These are phyloP conservation scores for Heliconius hortense DNA, from an alignment of 2,888 invertebrate species.

Conservation along the genomic window DNA sequence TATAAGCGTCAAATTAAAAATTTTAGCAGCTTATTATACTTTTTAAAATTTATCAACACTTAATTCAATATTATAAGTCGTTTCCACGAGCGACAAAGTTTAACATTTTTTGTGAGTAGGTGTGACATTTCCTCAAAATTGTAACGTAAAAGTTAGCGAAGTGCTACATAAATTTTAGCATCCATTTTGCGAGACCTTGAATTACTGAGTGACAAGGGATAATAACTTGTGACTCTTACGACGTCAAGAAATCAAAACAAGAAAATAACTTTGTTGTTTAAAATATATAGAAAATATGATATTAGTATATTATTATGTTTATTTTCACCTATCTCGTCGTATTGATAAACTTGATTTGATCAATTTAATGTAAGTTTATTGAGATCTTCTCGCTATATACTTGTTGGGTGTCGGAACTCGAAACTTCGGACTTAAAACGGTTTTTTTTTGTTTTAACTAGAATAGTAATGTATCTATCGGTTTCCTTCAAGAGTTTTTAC, in stretches of 20 bases:
- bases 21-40: not conserved
- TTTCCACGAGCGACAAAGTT: not conserved
- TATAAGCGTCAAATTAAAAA: not conserved
- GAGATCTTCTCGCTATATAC: not conserved
- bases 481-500: not conserved
- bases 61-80: slow-evolving; percentile 4
- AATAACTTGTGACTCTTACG: slow-evolving; percentile 13
- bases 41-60: not conserved
- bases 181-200: slow-evolving; percentile 13
- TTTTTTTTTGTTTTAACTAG: not conserved
- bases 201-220: slow-evolving; percentile 12
- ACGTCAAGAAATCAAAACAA: slow-evolving; percentile 13
- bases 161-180: slow-evolving; percentile 17
- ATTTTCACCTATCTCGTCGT: not conserved
- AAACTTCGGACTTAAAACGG: not conserved
- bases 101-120: slow-evolving; percentile 17
- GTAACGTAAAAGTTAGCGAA: slow-evolving; percentile 12
- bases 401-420: not conserved
- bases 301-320: not conserved
- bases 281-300: not conserved
- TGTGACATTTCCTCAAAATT: slow-evolving; percentile 20
- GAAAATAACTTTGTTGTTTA: not conserved
- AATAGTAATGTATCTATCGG: not conserved
- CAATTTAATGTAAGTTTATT: not conserved
- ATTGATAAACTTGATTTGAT: not conserved